Percentiles rank a stretch among this genome's conserved stretches.
These are phyloP conservation scores for Mycteria americana DNA, from an alignment of 2,797 vertebrate species.

Conservation along the genomic window DNA sequence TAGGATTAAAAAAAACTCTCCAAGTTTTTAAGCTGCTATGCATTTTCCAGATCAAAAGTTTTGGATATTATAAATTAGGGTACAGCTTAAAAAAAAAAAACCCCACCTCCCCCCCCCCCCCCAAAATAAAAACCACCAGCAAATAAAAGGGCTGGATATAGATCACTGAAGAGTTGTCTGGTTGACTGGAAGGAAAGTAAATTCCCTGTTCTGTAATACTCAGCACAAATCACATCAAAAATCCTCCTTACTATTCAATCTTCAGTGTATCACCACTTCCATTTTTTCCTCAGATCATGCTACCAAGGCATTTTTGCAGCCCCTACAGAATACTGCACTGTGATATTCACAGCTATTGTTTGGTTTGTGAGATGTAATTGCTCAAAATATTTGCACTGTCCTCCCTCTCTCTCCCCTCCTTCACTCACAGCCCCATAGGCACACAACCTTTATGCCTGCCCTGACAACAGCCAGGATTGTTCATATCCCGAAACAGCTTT, in stretches of 20 bases:
- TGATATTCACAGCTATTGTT: not conserved
- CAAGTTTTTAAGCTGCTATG: not conserved
- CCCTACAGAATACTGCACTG: not conserved
- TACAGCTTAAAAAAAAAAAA: not conserved
- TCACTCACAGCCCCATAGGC: not conserved
- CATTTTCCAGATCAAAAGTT: not conserved
- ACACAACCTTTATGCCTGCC: not conserved
- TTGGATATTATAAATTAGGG: not conserved
- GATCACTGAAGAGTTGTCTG: not conserved
- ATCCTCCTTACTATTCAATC: not conserved
- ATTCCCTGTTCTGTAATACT: not conserved
- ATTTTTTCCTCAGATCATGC: not conserved
- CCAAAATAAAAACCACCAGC: not conserved
- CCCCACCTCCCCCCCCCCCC: not conserved
- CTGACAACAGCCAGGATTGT: not conserved
- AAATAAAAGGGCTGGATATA: not conserved
- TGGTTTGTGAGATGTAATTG: not conserved
- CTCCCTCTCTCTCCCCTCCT: not conserved
- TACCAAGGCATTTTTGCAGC: not conserved
- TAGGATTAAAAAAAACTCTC: not conserved
- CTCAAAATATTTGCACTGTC: not conserved
- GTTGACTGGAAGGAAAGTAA: not conserved
- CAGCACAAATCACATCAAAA: not conserved
- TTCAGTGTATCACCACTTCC: not conserved
- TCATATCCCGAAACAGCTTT: not conserved